Conservation (phyloP, 2,113 vertebrate genomes). For the Petrocephalus microphthalmus region DNA sequence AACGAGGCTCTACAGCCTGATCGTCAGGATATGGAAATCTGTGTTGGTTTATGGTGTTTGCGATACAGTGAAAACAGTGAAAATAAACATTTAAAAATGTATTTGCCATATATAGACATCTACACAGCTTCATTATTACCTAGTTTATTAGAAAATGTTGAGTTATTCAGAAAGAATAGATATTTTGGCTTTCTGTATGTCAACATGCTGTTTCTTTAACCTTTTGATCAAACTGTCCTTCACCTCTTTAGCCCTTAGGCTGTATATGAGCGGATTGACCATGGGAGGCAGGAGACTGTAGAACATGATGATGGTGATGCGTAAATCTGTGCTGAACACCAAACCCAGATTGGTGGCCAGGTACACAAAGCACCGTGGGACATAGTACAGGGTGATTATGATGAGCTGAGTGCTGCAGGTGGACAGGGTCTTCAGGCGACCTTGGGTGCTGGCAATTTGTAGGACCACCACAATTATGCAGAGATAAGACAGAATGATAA, state of each 20-base stretch:
- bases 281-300: slow-evolving; percentile 50
- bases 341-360: slow-evolving; percentile 40
- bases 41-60: slow-evolving; percentile 34
- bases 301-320: slow-evolving; percentile 44
- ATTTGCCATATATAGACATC: neutral
- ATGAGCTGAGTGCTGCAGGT: slow-evolving; percentile 56
- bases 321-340: slow-evolving; percentile 33
- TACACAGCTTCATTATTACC: neutral
- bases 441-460: slow-evolving; percentile 31
- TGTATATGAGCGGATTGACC: slow-evolving; percentile 55
- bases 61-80: slow-evolving; percentile 48
- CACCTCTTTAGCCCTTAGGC: slow-evolving; percentile 48
- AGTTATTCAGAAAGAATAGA: slow-evolving; percentile 23
- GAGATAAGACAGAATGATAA: slow-evolving; percentile 50
- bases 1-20: slow-evolving; percentile 55
- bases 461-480: slow-evolving; percentile 43
- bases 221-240: slow-evolving; percentile 39
- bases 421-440: slow-evolving; percentile 45
- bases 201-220: neutral
- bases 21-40: slow-evolving; percentile 42
- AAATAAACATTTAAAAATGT: neutral
- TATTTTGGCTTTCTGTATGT: slow-evolving; percentile 18
- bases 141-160: neutral
- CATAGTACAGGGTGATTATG: slow-evolving; percentile 47
- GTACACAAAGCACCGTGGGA: slow-evolving; percentile 54